Base-by-base conservation (phyloP, 2,888 invertebrate genomes). In the Cancer borealis region DNA sequence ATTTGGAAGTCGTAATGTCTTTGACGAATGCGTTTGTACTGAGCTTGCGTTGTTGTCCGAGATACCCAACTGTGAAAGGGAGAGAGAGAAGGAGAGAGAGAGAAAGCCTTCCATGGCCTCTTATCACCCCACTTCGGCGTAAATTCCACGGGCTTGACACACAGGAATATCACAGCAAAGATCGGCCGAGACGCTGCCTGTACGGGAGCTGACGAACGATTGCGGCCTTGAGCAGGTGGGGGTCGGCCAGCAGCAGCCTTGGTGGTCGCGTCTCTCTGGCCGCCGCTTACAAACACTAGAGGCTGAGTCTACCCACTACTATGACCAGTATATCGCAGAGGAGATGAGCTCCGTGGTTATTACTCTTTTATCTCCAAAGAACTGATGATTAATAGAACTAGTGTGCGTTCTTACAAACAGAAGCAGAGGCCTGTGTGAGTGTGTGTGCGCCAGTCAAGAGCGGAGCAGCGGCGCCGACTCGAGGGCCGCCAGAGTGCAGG, bases 381-480 rank as follows among this genome's bases (percentile, higher is more conserved):
- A 84, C 84, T 84, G 84, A 39, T 84, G 84, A 84, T 30, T 84
- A 12, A 84, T 30, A 73, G 84, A 84, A 84, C 84, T 39, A 84
- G 84, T 84, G 39, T 30, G 84, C 84, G 84, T 39, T 84, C 84
- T 84, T 84, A 84, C 84, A 84, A 84, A 84, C 84, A 30, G 30
- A 84, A 84, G 84, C 39, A n/a, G 73, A 73, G 73, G 73, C 73
- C 73, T 73, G 84, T 84, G 84, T 84, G 79, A 21, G 84, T 84
- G 84, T 84, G 84, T 39, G 84, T 84, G 84, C 39, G 39, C 26
- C 73, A 26, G 84, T 88, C 88, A 94, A 21, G 92, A 88, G 26
- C 47, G 87, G 39, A 94, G 94, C 17, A 94, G 91, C 26, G 94
- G 94, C 60, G 91, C 92, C n/a, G 94, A 94, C 87, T 94, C 94